phyloP scores from a whole-genome alignment of 2,797 vertebrate species.

The Pseudocheirus occidentalis region DNA sequence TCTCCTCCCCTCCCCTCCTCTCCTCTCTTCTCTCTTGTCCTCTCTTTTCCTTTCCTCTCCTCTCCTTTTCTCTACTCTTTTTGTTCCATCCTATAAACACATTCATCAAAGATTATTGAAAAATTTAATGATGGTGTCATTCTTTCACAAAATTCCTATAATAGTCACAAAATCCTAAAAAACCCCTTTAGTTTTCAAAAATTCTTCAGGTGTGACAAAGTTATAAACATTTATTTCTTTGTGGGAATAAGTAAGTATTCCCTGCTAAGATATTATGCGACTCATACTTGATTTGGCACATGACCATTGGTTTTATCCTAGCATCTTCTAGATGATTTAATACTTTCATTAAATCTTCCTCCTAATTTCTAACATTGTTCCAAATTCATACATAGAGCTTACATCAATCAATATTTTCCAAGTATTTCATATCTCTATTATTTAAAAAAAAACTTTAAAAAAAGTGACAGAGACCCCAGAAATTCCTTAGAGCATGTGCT shows the following conservation, averaged over 20 bases:
- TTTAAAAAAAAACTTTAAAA: background rate
- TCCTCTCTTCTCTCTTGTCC: too few relatives aligned
- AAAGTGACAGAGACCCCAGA: background rate
- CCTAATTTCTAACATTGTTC: background rate
- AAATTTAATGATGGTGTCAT: background rate
- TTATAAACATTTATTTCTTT: background rate
- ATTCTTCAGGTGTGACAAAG: background rate
- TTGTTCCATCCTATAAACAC: background rate
- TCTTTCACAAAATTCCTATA: background rate
- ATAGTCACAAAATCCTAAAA: background rate
- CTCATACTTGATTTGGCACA: background rate
- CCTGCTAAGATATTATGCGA: background rate
- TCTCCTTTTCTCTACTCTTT: background rate
- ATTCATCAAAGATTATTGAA: background rate
- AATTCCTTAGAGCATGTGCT: background rate
- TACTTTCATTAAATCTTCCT: background rate
- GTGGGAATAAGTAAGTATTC: background rate
- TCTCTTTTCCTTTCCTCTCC: too few relatives aligned
- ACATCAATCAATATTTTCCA: background rate
- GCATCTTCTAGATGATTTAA: background rate
- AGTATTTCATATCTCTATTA: background rate
- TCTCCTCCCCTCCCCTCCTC: too few relatives aligned
- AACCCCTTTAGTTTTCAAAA: background rate
- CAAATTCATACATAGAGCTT: background rate
- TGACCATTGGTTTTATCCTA: background rate